Conservation (phyloP, 2,113 vertebrate species). For the Oryzias woworae region DNA sequence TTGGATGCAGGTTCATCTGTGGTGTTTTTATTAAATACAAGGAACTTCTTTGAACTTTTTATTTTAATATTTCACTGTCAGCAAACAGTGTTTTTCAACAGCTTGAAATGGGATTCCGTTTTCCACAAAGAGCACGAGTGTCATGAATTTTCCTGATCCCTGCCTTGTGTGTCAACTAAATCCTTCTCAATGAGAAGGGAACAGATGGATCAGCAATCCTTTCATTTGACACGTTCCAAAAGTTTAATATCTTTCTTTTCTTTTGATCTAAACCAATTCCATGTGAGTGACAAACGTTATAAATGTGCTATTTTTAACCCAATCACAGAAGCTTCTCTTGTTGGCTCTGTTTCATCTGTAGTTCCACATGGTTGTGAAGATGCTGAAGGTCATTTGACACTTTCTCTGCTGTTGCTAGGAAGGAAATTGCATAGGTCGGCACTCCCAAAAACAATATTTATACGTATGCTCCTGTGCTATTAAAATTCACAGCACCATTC, state of each 20-base stretch:
- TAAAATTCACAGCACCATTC: background rate
- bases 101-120: conserved; percentile 1
- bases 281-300: background rate
- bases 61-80: background rate
- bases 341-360: conserved; percentile 2
- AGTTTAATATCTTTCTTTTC: conserved; percentile 16
- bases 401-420: conserved; percentile 18
- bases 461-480: background rate
- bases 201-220: conserved; percentile 52
- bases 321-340: background rate
- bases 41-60: background rate
- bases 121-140: conserved; percentile 24
- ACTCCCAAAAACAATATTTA: conserved; percentile 1
- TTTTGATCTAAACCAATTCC: background rate
- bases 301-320: conserved; percentile 7
- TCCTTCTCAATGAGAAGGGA: conserved; percentile 53
- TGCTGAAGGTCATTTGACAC: conserved; percentile 12
- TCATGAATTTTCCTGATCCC: conserved; percentile 44
- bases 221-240: background rate
- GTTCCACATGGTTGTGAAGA: background rate
- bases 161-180: conserved; percentile 47
- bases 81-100: background rate
- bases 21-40: no score
- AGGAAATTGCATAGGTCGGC: conserved; percentile 3
- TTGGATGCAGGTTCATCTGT: background rate